phyloP scores from a whole-genome alignment of 2,113 vertebrate genomes.

The Mellivora capensis region DNA sequence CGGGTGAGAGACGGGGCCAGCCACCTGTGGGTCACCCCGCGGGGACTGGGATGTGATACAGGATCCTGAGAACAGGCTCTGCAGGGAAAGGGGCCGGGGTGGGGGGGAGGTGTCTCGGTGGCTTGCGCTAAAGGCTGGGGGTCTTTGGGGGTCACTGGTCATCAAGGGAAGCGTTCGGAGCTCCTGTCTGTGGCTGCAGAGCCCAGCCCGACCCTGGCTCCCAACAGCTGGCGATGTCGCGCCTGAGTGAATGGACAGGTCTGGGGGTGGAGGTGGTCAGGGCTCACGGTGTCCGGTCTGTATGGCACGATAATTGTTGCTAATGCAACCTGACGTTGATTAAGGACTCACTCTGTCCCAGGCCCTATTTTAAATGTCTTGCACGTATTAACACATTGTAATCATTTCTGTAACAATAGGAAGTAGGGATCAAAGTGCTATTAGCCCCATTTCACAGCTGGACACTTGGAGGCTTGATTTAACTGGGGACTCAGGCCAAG shows the following conservation, averaged over 20 bases:
- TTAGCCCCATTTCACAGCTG: background rate
- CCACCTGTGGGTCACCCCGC: background rate
- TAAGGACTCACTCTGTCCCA: background rate
- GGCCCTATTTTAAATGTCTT: background rate
- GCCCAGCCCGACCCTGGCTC: background rate
- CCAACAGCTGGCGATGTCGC: accelerated
- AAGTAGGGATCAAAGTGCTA: background rate
- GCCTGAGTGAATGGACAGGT: background rate
- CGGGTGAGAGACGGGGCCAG: constrained; percentile 80
- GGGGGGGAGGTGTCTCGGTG: background rate
- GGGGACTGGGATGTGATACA: background rate
- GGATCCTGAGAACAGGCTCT: accelerated
- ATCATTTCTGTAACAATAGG: too few relatives aligned
- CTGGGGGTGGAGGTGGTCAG: background rate
- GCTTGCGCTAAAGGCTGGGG: background rate
- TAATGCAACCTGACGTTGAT: background rate
- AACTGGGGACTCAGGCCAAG: background rate
- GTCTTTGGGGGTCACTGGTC: background rate
- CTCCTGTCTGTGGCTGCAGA: background rate
- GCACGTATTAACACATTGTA: background rate
- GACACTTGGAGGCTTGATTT: background rate
- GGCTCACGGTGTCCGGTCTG: background rate
- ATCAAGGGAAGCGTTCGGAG: too few relatives aligned
- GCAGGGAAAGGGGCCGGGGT: background rate
- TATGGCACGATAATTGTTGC: background rate